Percentiles rank a stretch among this genome's conserved stretches.
These are phyloP conservation scores for Sipha flava DNA, from an alignment of 1,140 invertebrate species.

Conservation along the genomic window DNA sequence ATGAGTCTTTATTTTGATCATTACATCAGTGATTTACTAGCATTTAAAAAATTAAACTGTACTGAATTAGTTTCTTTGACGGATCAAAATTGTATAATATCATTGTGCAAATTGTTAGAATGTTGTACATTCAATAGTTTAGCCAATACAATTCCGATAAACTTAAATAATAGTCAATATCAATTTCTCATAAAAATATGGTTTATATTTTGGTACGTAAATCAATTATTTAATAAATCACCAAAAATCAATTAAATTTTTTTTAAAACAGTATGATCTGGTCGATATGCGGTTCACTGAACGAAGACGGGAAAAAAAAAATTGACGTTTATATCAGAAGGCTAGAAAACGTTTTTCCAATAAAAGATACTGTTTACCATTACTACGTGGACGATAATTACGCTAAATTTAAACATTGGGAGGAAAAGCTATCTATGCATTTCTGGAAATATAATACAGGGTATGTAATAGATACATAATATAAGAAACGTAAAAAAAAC, in stretches of 20 bases:
- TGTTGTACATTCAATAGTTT: not conserved
- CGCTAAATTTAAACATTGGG: slow-evolving; percentile 63
- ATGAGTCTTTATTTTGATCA: not conserved
- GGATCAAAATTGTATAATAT: not conserved
- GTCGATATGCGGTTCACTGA: not conserved
- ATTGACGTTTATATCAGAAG: slow-evolving; percentile 2
- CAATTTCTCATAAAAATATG: not conserved
- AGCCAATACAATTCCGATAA: not conserved
- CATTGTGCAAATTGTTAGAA: not conserved
- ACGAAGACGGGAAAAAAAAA: not conserved
- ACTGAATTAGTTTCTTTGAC: not conserved
- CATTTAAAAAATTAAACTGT: not conserved
- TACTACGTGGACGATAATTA: slow-evolving; percentile 69
- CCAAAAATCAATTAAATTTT: not conserved
- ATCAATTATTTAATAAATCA: not conserved
- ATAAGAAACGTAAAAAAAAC: not conserved
- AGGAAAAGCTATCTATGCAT: slow-evolving; percentile 58
- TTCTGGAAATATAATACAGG: slow-evolving; percentile 44
- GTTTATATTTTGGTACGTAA: not conserved
- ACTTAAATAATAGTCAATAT: not conserved
- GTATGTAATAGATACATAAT: not conserved
- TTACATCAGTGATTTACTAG: not conserved
- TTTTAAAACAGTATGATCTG: not conserved
- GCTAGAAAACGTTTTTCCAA: slow-evolving; percentile 54
- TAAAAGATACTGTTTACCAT: slow-evolving; percentile 77